A percentile compares a stretch with the other conserved stretches of the same genome.
Evolutionary conservation across 2,888 invertebrate species (phyloP).

Genomic region (Sarcophaga subvicina): DNA sequence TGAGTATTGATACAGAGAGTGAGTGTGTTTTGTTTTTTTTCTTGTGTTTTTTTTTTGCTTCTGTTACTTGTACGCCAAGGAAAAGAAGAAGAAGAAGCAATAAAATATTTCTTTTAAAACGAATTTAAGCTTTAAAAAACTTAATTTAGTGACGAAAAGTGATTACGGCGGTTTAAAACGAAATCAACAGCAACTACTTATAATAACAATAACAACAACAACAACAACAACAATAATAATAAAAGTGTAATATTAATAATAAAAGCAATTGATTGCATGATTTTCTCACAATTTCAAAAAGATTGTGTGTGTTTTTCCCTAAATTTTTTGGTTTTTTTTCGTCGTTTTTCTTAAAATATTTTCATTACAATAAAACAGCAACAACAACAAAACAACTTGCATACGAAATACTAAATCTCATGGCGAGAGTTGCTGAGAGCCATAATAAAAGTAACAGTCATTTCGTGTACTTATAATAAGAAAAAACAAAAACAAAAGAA

Average conservation of each 20-base stretch:
- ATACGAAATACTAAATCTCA: background rate
- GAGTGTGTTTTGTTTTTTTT: constrained; percentile 12
- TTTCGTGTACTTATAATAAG: constrained; percentile 38
- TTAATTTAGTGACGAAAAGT: constrained; percentile 60
- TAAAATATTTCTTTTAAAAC: constrained; percentile 14
- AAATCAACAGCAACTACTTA: constrained; percentile 14
- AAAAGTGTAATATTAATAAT: constrained; percentile 27
- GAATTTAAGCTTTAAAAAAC: constrained; percentile 59
- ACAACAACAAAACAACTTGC: background rate
- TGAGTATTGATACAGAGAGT: constrained; percentile 49
- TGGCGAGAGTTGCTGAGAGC: background rate
- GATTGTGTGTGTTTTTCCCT: background rate
- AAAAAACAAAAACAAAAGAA: constrained; percentile 35
- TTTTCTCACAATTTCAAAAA: constrained; percentile 23
- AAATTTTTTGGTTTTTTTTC: constrained; percentile 24
- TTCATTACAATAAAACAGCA: background rate
- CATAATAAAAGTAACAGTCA: constrained; percentile 39
- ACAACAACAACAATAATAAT: constrained; percentile 10
- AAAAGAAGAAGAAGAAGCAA: background rate
- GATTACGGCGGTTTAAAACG: constrained; percentile 46
- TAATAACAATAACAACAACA: constrained; percentile 26
- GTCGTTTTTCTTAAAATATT: constrained; percentile 22
- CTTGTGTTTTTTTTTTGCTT: background rate
- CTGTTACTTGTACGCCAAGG: background rate
- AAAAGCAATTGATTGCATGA: constrained; percentile 28